phyloP scores from a whole-genome alignment of 2,888 invertebrate genomes.

The Synanthedon tipuliformis region DNA sequence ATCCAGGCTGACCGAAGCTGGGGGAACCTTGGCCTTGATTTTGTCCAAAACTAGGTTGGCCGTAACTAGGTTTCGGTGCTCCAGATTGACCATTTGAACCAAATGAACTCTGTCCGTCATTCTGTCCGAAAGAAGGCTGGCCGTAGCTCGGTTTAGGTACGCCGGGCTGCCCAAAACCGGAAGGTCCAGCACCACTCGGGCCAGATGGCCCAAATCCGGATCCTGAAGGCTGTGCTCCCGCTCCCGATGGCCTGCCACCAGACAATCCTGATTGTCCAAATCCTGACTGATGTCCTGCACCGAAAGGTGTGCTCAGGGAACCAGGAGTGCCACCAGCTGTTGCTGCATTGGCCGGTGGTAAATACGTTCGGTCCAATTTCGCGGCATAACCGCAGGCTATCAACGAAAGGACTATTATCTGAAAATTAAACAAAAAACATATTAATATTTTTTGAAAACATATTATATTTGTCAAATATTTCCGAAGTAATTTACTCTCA shows the following conservation, averaged over 20 bases:
- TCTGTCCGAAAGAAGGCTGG: conserved; percentile 1
- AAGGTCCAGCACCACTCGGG: conserved; percentile 7
- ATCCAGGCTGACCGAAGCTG: not conserved
- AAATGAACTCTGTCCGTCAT: not conserved
- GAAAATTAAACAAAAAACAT: conserved; percentile 20
- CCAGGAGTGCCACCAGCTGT: conserved; percentile 57
- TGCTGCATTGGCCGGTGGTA: conserved; percentile 51
- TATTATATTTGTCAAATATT: not conserved
- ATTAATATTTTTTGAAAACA: not conserved
- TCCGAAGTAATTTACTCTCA: not conserved
- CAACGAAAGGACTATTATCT: conserved; percentile 49
- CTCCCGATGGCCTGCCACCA: conserved; percentile 8
- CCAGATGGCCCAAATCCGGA: conserved; percentile 3
- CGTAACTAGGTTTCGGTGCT: not conserved
- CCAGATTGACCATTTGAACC: conserved; percentile 10
- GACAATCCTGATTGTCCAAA: conserved; percentile 7
- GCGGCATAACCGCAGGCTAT: conserved; percentile 53
- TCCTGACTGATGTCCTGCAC: conserved; percentile 3
- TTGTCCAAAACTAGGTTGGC: not conserved
- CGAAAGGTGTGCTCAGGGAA: conserved; percentile 35
- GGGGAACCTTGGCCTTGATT: not conserved
- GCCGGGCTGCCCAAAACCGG: conserved; percentile 2
- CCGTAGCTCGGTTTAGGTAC: not conserved
- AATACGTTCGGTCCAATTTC: conserved; percentile 55
- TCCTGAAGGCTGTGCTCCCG: conserved; percentile 2